phyloP scores from a whole-genome alignment of 23 tunicate genomes.

The Trididemnum nubilum region DNA sequence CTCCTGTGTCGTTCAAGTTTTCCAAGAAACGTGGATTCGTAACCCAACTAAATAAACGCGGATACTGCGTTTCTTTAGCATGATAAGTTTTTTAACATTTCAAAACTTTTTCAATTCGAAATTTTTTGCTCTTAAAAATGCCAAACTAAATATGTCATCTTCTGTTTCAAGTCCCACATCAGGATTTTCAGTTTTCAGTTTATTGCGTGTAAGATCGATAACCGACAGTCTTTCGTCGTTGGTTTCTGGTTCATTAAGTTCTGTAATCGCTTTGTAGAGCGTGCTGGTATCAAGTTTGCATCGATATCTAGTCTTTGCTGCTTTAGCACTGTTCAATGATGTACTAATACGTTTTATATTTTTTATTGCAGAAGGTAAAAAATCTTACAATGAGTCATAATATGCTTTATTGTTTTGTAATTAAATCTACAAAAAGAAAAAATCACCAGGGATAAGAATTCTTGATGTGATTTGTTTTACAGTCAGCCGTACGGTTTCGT shows the following conservation, averaged over 20 bases:
- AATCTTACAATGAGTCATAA: too few species aligned
- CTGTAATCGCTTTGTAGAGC: slow-evolving; percentile 39
- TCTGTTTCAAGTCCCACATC: slow-evolving; percentile 3
- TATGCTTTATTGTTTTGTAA: too few species aligned
- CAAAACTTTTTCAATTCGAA: slow-evolving; percentile 38
- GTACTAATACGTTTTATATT: too few species aligned
- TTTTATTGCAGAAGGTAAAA: too few species aligned
- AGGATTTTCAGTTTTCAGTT: not conserved
- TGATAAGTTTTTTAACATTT: slow-evolving; percentile 41
- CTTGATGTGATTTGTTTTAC: too few species aligned
- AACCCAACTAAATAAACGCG: slow-evolving; percentile 54
- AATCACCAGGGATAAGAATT: too few species aligned
- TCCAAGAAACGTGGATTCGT: slow-evolving; percentile 43
- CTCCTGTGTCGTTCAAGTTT: slow-evolving; percentile 25
- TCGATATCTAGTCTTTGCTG: too few species aligned
- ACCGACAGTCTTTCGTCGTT: slow-evolving; percentile 26
- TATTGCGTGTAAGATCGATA: slow-evolving; percentile 20
- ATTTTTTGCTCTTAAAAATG: slow-evolving; percentile 63
- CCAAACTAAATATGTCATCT: slow-evolving; percentile 40
- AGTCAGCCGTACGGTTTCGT: too few species aligned
- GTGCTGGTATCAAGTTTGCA: slow-evolving; percentile 33
- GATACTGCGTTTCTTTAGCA: not conserved
- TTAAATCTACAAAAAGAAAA: too few species aligned
- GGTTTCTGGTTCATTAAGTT: slow-evolving; percentile 53
- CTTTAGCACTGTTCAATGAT: too few species aligned